phyloP scores from a whole-genome alignment of 2,113 vertebrate species.

The Callocephalon fimbriatum region DNA sequence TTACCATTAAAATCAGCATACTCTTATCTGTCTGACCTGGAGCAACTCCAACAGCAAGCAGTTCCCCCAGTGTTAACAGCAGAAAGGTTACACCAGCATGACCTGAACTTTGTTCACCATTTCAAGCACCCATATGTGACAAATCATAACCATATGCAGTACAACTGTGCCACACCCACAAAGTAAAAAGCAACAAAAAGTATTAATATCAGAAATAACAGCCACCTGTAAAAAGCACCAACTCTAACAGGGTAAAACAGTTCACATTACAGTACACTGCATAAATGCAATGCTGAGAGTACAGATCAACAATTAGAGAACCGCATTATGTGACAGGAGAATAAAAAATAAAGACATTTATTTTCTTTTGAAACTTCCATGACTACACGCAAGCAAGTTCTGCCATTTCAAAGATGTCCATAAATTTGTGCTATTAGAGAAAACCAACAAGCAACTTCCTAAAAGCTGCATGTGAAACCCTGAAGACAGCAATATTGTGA shows the following conservation, averaged over 20 bases:
- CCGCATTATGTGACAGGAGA: background rate
- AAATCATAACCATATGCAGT: background rate
- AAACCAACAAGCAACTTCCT: background rate
- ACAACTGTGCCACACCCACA: background rate
- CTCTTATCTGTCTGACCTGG: fast-evolving
- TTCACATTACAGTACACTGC: background rate
- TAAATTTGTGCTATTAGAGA: fast-evolving
- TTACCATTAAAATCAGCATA: background rate
- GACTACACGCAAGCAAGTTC: background rate
- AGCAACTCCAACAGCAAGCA: background rate
- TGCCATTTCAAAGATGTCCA: background rate
- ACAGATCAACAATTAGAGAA: background rate
- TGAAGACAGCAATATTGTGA: fast-evolving
- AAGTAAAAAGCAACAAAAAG: background rate
- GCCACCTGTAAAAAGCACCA: background rate
- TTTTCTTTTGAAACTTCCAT: background rate
- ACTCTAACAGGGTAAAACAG: background rate
- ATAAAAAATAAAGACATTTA: fast-evolving
- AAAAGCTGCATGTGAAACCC: background rate
- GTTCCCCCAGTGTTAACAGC: background rate
- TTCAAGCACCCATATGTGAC: background rate
- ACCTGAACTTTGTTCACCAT: background rate
- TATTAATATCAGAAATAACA: background rate
- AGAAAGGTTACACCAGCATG: background rate
- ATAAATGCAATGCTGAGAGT: background rate